Conservation (phyloP, 2,888 invertebrate species). For the Tubulanus polymorphus region DNA sequence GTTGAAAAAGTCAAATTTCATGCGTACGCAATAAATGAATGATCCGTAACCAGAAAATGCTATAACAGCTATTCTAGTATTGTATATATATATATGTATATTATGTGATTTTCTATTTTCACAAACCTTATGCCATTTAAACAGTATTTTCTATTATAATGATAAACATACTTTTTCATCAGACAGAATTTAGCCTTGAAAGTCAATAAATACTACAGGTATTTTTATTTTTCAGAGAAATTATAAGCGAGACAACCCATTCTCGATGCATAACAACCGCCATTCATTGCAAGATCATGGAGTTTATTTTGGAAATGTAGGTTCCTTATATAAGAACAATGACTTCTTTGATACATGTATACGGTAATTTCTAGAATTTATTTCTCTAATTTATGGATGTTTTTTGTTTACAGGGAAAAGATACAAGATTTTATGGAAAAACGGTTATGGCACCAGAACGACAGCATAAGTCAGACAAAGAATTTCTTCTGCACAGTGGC, state of each 20-base stretch:
- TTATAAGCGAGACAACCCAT: slow-evolving; percentile 34
- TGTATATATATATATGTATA: no score
- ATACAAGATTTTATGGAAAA: slow-evolving; percentile 30
- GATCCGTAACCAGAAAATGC: no score
- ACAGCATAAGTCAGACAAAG: slow-evolving; percentile 34
- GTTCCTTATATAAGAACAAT: slow-evolving; percentile 16
- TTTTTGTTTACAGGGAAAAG: slow-evolving; percentile 26
- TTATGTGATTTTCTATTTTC: no score
- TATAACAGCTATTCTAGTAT: no score
- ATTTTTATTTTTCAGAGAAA: slow-evolving; percentile 29
- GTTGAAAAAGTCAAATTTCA: no score
- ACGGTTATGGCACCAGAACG: slow-evolving; percentile 24
- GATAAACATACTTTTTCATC: no score
- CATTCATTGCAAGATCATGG: slow-evolving; percentile 43
- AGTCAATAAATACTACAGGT: no score
- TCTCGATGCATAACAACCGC: slow-evolving; percentile 46
- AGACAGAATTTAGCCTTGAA: no score
- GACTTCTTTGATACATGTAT: not conserved
- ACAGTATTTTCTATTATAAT: no score
- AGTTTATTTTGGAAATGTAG: slow-evolving; percentile 46
- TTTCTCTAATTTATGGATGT: not conserved
- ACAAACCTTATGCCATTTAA: no score
- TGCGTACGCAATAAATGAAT: no score
- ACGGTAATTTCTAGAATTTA: not conserved
- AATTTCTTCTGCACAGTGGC: slow-evolving; percentile 32